Percentiles rank a stretch among this genome's conserved stretches.
Conservation (phyloP, 1,140 invertebrate species). For the Eciton burchellii region DNA sequence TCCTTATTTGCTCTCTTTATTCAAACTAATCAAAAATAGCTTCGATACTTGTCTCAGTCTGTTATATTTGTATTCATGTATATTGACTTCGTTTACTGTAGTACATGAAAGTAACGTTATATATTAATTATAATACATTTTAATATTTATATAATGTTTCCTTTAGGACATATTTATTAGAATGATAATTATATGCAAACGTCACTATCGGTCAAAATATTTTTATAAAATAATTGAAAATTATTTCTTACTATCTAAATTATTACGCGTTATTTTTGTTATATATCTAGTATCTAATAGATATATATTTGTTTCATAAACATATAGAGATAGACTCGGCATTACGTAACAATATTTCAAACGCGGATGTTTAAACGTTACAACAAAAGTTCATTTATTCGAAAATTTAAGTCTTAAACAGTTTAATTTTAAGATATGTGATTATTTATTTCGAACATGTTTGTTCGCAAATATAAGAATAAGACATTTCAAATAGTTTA, state of each 20-base stretch:
- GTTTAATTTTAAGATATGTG: too few relatives aligned
- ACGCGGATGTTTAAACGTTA: too few relatives aligned
- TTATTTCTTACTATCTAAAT: neutral
- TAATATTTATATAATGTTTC: slow-evolving; percentile 11
- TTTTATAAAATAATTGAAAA: slow-evolving; percentile 34
- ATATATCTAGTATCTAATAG: neutral
- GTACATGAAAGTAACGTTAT: neutral
- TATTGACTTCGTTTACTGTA: slow-evolving; percentile 12
- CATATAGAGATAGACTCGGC: neutral
- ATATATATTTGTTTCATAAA: slow-evolving; percentile 3
- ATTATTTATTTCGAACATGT: too few relatives aligned
- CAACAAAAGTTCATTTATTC: too few relatives aligned
- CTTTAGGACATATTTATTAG: slow-evolving; percentile 24
- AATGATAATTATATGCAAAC: neutral
- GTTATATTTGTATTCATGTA: slow-evolving; percentile 1
- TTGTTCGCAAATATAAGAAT: too few relatives aligned
- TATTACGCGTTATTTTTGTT: slow-evolving; percentile 16
- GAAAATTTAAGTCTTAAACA: too few relatives aligned
- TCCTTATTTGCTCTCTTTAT: slow-evolving; percentile 47
- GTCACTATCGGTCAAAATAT: slow-evolving; percentile 22
- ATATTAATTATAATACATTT: slow-evolving; percentile 23
- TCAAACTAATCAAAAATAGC: slow-evolving; percentile 44
- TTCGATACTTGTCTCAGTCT: slow-evolving; percentile 20
- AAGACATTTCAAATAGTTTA: too few relatives aligned
- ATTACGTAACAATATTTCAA: too few relatives aligned